A percentile compares a stretch with the other conserved stretches of the same genome.
phyloP scores from a whole-genome alignment of 2,888 invertebrate genomes.

The Eupeodes luniger region DNA sequence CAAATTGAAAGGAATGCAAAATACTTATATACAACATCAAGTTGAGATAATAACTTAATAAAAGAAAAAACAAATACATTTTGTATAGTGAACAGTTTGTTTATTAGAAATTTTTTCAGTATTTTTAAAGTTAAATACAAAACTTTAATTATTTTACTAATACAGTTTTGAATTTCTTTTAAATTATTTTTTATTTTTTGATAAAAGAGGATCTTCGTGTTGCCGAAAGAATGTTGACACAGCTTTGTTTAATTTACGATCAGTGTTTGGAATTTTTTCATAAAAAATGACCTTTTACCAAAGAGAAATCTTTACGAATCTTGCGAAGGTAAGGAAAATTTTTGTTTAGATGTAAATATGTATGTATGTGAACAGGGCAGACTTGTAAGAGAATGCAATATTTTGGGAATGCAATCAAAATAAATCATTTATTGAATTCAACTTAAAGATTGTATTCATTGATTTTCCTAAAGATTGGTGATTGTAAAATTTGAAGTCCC shows the following conservation, averaged over 20 bases:
- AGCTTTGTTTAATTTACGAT: background rate
- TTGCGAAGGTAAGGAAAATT: no score
- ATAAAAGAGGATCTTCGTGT: background rate
- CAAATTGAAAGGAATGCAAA: conserved; percentile 9
- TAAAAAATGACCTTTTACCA: no score
- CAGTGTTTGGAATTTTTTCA: no score
- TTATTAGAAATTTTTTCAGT: conserved; percentile 14
- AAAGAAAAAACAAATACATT: background rate
- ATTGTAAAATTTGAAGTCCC: no score
- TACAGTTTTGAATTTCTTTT: background rate
- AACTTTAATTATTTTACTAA: conserved; percentile 4
- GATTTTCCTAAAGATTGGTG: no score
- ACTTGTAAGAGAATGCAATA: no score
- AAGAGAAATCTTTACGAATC: no score
- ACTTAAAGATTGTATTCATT: no score
- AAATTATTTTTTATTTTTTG: background rate
- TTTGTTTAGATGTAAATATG: no score
- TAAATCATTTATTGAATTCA: no score
- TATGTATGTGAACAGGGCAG: no score
- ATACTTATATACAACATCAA: conserved; percentile 10
- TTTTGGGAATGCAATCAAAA: no score
- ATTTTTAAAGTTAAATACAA: conserved; percentile 28
- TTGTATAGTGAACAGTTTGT: conserved; percentile 16
- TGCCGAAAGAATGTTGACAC: background rate
- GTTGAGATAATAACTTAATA: conserved; percentile 9